Evolutionary conservation across 2,888 invertebrate genomes (phyloP).

Genomic region (Thecophora atra): DNA sequence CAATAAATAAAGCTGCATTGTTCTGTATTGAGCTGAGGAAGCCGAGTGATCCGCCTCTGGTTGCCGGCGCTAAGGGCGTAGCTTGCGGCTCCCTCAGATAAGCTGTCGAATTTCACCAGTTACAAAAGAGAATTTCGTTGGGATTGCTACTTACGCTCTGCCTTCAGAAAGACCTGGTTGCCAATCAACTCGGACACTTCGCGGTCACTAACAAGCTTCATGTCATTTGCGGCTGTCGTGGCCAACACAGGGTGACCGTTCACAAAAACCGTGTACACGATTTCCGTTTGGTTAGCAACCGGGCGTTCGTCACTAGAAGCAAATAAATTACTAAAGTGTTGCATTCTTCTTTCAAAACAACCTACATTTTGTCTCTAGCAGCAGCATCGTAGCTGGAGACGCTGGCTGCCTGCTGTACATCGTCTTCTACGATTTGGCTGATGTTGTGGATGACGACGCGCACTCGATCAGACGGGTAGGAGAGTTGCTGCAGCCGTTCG

Average conservation of each 20-base stretch:
- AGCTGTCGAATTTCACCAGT: constrained; percentile 49
- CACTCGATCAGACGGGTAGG: constrained; percentile 66
- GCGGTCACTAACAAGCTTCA: constrained; percentile 80
- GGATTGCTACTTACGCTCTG: constrained; percentile 76
- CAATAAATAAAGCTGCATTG: constrained; percentile 60
- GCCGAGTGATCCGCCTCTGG: constrained; percentile 56
- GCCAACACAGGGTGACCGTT: constrained; percentile 83
- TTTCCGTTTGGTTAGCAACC: constrained; percentile 68
- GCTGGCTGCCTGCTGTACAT: constrained; percentile 57
- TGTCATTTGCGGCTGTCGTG: constrained; percentile 82
- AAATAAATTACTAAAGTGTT: too few species aligned
- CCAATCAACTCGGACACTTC: constrained; percentile 81
- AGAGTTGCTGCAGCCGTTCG: constrained; percentile 41
- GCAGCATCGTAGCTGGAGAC: constrained; percentile 51
- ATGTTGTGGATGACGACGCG: constrained; percentile 76
- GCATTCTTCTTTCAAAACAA: neutral
- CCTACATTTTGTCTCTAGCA: constrained; percentile 60
- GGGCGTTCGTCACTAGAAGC: constrained; percentile 58
- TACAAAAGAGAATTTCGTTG: neutral
- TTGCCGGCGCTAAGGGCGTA: constrained; percentile 64
- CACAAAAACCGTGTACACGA: constrained; percentile 84
- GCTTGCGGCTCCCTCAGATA: constrained; percentile 65
- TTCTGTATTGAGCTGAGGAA: constrained; percentile 60
- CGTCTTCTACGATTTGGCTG: constrained; percentile 68
- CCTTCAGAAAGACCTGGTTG: constrained; percentile 81